Conservation (phyloP, 2,797 vertebrate species). For the Tinamus major region DNA sequence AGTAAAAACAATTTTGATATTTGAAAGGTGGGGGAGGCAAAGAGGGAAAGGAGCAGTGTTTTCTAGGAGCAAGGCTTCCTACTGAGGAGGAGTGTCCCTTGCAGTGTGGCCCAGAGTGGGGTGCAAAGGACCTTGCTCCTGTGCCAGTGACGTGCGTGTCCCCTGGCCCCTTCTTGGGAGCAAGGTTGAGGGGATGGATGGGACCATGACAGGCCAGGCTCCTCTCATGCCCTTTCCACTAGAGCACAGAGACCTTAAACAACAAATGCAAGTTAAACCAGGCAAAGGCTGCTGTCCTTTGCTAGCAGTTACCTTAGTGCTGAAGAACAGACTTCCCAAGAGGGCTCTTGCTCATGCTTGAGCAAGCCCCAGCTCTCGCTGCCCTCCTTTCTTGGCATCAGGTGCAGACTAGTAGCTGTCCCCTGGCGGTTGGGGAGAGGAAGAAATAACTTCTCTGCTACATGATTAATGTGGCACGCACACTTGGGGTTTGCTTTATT, state of each 20-base stretch:
- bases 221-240: not conserved
- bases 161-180: not conserved
- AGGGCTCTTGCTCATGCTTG: not conserved
- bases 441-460: not conserved
- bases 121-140: not conserved
- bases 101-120: not conserved
- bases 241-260: not conserved
- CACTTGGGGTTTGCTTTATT: not conserved
- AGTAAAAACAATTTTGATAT: not conserved
- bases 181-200: fast-evolving
- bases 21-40: not conserved
- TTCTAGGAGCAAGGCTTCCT: not conserved
- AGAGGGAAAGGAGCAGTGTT: not conserved
- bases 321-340: not conserved
- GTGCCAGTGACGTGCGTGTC: not conserved
- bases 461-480: not conserved
- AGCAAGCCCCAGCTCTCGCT: not conserved
- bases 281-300: too few species aligned
- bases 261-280: not conserved
- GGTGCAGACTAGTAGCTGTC: not conserved
- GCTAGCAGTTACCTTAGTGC: not conserved
- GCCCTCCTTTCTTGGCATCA: not conserved
- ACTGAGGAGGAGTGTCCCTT: not conserved
- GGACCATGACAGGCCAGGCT: not conserved
- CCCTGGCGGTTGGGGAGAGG: not conserved